phyloP scores from a whole-genome alignment of 2,888 invertebrate genomes.

The Tachina grossa region DNA sequence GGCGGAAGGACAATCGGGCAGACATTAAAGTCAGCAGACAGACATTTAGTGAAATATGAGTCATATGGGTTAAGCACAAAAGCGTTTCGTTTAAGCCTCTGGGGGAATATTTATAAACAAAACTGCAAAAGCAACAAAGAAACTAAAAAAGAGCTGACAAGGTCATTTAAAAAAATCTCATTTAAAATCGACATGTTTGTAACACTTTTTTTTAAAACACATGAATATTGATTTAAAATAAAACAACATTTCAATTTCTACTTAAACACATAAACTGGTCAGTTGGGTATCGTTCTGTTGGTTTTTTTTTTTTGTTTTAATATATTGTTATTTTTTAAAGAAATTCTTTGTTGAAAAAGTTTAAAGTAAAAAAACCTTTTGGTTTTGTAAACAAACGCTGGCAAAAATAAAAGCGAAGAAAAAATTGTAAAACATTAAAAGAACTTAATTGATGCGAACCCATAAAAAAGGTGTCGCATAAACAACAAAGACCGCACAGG shows the following conservation, averaged over 20 bases:
- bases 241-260: conserved; percentile 37
- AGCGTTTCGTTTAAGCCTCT: conserved; percentile 30
- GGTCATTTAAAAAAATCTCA: conserved; percentile 50
- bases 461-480: conserved; percentile 71
- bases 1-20: conserved; percentile 33
- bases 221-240: conserved; percentile 29
- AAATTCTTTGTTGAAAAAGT: conserved; percentile 54
- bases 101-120: conserved; percentile 22
- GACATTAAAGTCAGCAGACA: not conserved
- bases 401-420: conserved; percentile 30
- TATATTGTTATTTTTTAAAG: not conserved
- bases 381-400: conserved; percentile 28
- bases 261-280: conserved; percentile 9
- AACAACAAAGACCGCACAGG: conserved; percentile 69
- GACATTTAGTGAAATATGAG: conserved; percentile 48
- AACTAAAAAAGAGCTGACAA: conserved; percentile 40
- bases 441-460: conserved; percentile 70
- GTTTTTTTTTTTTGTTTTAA: not conserved
- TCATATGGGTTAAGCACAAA: conserved; percentile 39
- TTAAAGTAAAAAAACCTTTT: conserved; percentile 31
- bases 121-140: not conserved
- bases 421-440: conserved; percentile 11
- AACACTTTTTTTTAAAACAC: not conserved
- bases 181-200: conserved; percentile 29
- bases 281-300: not conserved